Evolutionary conservation across 2,888 invertebrate species (phyloP).

Genomic region (Periphyllus acericola): DNA sequence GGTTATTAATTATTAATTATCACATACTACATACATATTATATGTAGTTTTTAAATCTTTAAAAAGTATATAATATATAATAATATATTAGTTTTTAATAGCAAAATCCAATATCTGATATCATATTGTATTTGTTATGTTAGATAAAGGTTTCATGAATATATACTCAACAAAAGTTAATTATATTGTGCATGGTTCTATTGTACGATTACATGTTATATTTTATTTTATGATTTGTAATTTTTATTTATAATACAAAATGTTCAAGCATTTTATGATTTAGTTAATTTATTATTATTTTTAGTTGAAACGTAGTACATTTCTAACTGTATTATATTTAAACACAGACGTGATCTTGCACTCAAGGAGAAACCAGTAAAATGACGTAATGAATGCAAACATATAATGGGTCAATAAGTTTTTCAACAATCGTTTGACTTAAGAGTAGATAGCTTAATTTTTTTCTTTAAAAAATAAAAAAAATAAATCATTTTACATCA

Average conservation of each 20-base stretch:
- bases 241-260: background rate
- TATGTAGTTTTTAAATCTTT: background rate
- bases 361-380: slow-evolving; percentile 38
- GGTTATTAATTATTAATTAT: too few species aligned
- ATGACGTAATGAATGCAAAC: slow-evolving; percentile 33
- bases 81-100: background rate
- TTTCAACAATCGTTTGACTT: slow-evolving; percentile 11
- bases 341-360: background rate
- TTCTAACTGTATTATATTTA: background rate
- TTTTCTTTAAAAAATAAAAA: background rate
- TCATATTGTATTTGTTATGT: background rate
- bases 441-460: slow-evolving; percentile 1
- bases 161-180: background rate
- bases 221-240: background rate
- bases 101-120: too few species aligned
- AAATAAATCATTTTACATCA: slow-evolving; percentile 32
- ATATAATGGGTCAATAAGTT: background rate
- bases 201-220: background rate
- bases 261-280: background rate
- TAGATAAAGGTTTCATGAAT: background rate
- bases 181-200: background rate
- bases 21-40: background rate
- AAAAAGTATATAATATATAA: background rate
- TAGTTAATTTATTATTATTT: background rate
- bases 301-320: slow-evolving; percentile 26